Evolutionary conservation across 2,113 vertebrate species (phyloP).

Genomic region (Pelmatolapia mariae): DNA sequence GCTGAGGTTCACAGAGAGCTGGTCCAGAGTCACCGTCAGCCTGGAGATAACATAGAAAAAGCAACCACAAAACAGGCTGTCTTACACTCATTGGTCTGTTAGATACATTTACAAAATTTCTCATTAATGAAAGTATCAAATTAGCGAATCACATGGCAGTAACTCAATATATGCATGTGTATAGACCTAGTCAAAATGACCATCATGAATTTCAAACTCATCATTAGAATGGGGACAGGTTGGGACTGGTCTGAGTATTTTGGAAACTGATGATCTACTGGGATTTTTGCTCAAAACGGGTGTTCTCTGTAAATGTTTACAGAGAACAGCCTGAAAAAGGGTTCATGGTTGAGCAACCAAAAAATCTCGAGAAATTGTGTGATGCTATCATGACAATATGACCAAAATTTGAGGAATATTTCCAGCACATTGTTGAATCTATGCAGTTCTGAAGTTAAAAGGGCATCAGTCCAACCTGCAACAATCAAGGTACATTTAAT

Average conservation of each 20-base stretch:
- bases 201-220: neutral
- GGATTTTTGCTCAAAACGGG: neutral
- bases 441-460: neutral
- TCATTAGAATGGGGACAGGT: neutral
- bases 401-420: neutral
- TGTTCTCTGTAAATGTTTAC: neutral
- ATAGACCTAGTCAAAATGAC: neutral
- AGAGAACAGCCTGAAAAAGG: neutral
- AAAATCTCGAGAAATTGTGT: neutral
- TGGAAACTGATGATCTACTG: neutral
- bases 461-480: neutral
- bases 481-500: neutral
- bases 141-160: neutral
- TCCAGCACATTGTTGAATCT: neutral
- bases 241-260: neutral
- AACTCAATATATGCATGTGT: neutral
- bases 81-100: neutral
- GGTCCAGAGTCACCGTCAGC: slow-evolving; percentile 18
- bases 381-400: neutral
- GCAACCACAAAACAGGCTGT: neutral
- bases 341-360: neutral
- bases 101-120: neutral
- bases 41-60: neutral
- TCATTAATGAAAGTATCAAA: neutral
- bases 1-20: slow-evolving; percentile 18